These are phyloP conservation scores for Lapara coniferarum DNA, from an alignment of 2,888 invertebrate species.

Conservation along the genomic window DNA sequence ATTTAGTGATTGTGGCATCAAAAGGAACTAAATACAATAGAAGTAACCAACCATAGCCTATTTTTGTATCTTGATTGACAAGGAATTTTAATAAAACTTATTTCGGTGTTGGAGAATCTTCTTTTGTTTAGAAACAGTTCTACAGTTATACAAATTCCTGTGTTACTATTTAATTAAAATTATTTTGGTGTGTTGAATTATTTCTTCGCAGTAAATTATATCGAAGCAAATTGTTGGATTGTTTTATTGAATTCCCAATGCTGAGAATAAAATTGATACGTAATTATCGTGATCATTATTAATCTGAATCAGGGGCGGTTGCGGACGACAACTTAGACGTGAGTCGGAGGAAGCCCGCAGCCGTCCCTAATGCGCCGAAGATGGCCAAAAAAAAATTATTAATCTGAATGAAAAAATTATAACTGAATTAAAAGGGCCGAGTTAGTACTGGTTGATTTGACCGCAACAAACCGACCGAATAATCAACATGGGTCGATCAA, in stretches of 20 bases:
- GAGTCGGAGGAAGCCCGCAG: no score
- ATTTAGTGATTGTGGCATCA: no score
- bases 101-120: background rate
- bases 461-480: slow-evolving; percentile 12
- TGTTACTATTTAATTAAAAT: background rate
- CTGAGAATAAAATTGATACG: slow-evolving; percentile 17
- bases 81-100: no score
- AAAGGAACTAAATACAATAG: no score
- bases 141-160: background rate
- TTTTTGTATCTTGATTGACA: no score
- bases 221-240: slow-evolving; percentile 4
- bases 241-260: background rate
- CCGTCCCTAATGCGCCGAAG: no score
- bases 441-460: slow-evolving; percentile 26
- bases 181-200: background rate
- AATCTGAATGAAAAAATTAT: slow-evolving; percentile 9
- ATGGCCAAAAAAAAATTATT: no score
- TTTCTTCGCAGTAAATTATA: background rate
- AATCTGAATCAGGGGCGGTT: no score
- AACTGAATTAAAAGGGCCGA: slow-evolving; percentile 14
- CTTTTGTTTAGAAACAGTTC: background rate
- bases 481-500: background rate
- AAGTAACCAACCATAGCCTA: no score
- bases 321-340: no score
- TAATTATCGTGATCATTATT: slow-evolving; percentile 38